Base-by-base conservation (phyloP, 23 tunicate species). In the Phallusia fumigata region DNA sequence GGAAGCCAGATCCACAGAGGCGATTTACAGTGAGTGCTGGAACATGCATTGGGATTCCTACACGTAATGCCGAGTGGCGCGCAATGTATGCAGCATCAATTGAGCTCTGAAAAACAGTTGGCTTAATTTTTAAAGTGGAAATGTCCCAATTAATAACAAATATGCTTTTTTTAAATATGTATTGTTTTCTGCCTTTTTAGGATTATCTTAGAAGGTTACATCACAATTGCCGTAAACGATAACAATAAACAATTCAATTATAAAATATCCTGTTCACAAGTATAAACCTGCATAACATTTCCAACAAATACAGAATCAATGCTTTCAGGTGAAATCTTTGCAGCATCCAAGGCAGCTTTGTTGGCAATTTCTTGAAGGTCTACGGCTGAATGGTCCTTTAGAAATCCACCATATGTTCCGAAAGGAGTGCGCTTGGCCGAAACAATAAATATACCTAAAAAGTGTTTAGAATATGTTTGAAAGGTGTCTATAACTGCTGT, bases 1-100 rank as follows among this genome's bases (percentile, higher is more conserved):
- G 97, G 52, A 97, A 97, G 18, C 99, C 99, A 19, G 99, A 97
- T 0, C 99, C 99, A 92, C 99, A 97, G 15, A 97, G 80, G 6
- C 99, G 88, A 80, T 97, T 97, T 16, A 97, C 99, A 30, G 97
- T 92, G 24, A 97, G 85, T 28, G 91, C 94, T 21, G 99, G 97
- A 33, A 89, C 95, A 79, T 80, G 81, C 31, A 65, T 50, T 11
- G 94, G 94, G 12, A 90, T 81, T 24, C 96, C 91, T 30, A 82
- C 88, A 52, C 86, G 83, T 5, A 97, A 50, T 32, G 99, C 99
- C 0, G 97, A 65, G 86, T 97, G 99, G 32, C 99, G 80, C 0
- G 99, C 97, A 79, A 97, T 89, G 82, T 97, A 97, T 31, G 99
- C 99, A 19, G 99, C 97, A 84, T 97, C 99, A 31, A 82, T 45